Evolutionary conservation across 2,888 invertebrate genomes (phyloP), one percentile per base, ranked within the genome.

Genomic region (Galerucella nymphaeae): DNA sequence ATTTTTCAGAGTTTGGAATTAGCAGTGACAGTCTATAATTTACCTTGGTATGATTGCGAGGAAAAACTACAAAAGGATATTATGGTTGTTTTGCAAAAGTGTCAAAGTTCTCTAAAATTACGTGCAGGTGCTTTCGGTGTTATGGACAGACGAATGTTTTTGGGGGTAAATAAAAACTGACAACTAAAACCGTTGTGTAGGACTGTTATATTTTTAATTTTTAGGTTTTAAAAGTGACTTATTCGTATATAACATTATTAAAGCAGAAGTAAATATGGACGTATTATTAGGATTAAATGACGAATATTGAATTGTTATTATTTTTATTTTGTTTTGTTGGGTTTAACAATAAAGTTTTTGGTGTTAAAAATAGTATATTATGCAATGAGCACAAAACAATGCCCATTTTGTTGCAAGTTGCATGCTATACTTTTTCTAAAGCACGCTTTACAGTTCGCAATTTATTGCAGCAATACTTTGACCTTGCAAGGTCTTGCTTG

Each of bases 211-310:
- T 41, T 14, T 5, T 57, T 57, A 6, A n/a, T 50, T 73, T 73
- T 67, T 65, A 73, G 73, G 70, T 67, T 3, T 5, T 67, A 14
- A 70, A 70, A 20, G 63, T 70, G 4, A 62, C 73, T 5, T 73
- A 73, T 59, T 73, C 73, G 3, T 73, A 70, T n/a, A 71, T 73
- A 64, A 70, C 73, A 20, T 58, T 72, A n/a, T 70, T 62, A 58
- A 48, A 53, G 45, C 57, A 58, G 16, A 55, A 45, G 57, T 57
- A 53, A 20, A 16, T 13, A 30, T 41, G 11, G 23, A 45, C 10
- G 13, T 30, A 30, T 30, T 30, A 5, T n/a, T n/a, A n/a, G 3
- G 23, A 30, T 30, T 30, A 30, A 30, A 30, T 5, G 23, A 30
- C 23, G 23, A 30, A 30, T 4, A 30, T 30, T 30, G 23, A 30